A percentile compares a stretch with the other conserved stretches of the same genome.
phyloP scores from a whole-genome alignment of 2,113 vertebrate species.

The Nibea coibor region DNA sequence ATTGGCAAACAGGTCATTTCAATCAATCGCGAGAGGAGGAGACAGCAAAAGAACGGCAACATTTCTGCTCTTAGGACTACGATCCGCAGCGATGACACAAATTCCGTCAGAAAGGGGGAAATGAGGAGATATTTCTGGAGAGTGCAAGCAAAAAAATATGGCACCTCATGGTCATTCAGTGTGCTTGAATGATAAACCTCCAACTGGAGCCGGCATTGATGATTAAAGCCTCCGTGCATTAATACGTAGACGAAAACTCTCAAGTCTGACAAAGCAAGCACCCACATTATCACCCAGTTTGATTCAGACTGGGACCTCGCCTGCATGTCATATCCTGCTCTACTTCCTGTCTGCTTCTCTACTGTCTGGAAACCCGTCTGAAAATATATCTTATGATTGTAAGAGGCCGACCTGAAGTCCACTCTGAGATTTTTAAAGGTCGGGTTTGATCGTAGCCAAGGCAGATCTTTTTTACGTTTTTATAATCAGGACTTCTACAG shows the following conservation, averaged over 20 bases:
- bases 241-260: neutral
- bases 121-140: neutral
- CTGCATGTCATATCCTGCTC: neutral
- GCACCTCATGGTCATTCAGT: neutral
- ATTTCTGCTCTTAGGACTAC: slow-evolving; percentile 1
- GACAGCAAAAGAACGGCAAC: slow-evolving; percentile 4
- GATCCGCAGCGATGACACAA: neutral
- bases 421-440: neutral
- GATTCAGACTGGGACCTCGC: neutral
- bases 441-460: neutral
- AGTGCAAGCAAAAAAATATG: slow-evolving; percentile 1
- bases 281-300: no score
- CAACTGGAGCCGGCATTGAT: neutral
- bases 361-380: neutral
- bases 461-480: no score
- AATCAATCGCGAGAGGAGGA: neutral
- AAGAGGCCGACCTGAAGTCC: neutral
- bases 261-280: neutral
- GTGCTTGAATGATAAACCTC: neutral
- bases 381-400: neutral
- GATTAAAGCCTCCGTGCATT: neutral
- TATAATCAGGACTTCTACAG: neutral
- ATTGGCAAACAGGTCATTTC: slow-evolving; percentile 16
- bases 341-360: neutral
- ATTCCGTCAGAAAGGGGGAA: neutral